These are phyloP conservation scores for Blennius ocellaris DNA, from an alignment of 2,113 vertebrate genomes.

Conservation along the genomic window DNA sequence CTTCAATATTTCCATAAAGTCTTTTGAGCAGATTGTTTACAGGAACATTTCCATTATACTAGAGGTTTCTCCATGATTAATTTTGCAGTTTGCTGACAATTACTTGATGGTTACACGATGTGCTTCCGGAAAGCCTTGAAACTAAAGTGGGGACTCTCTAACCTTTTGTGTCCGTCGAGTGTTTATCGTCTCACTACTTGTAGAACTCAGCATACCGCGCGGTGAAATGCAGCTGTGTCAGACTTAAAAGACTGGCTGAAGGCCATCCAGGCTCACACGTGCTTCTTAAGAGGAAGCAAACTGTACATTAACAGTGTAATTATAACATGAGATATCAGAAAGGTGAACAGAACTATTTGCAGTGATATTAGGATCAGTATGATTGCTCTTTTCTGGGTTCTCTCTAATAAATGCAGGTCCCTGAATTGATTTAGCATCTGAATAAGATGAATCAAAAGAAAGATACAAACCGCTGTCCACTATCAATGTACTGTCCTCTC, in stretches of 20 bases:
- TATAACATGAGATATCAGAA: neutral
- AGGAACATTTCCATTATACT: too few relatives aligned
- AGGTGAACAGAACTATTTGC: neutral
- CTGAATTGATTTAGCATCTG: too few relatives aligned
- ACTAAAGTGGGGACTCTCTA: neutral
- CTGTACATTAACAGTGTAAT: neutral
- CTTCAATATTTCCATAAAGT: too few relatives aligned
- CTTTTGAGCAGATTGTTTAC: too few relatives aligned
- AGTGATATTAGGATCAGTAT: constrained; percentile 12
- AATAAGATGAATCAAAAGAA: too few relatives aligned
- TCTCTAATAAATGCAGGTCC: neutral
- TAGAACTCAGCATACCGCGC: neutral
- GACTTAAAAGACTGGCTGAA: neutral
- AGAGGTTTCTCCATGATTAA: too few relatives aligned
- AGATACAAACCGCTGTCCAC: too few relatives aligned
- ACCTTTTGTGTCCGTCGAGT: neutral
- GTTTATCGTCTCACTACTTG: neutral
- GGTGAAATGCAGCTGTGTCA: neutral
- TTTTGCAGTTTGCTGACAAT: too few relatives aligned
- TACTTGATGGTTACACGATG: too few relatives aligned
- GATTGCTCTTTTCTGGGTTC: constrained; percentile 9
- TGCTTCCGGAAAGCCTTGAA: neutral
- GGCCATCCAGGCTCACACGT: neutral
- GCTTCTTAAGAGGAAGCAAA: neutral
- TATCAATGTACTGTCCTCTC: too few relatives aligned